phyloP scores from a whole-genome alignment of 2,888 invertebrate genomes.

The Chrysodeixis includens region DNA sequence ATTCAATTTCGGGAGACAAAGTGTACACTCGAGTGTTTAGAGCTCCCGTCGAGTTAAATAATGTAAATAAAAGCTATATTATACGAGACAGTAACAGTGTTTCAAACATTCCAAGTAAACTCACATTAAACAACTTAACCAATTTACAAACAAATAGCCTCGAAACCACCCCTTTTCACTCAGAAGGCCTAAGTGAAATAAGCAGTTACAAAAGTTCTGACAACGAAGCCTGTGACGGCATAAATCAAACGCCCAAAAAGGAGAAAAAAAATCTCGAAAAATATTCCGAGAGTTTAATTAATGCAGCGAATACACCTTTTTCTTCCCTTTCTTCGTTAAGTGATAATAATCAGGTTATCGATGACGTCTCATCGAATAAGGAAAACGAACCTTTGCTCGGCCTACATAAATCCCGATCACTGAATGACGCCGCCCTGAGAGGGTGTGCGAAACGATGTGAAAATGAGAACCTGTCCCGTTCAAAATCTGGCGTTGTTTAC shows the following conservation, averaged over 20 bases:
- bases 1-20: constrained; percentile 82
- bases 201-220: constrained; percentile 88
- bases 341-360: constrained; percentile 64
- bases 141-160: constrained; percentile 77
- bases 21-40: constrained; percentile 83
- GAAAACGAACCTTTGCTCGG: constrained; percentile 68
- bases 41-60: constrained; percentile 62
- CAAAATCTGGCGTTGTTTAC: constrained; percentile 80
- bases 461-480: constrained; percentile 73
- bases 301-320: constrained; percentile 59
- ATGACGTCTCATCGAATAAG: constrained; percentile 63
- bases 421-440: constrained; percentile 73
- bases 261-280: constrained; percentile 54
- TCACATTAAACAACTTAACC: constrained; percentile 74
- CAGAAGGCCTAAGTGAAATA: constrained; percentile 80
- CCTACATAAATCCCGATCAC: constrained; percentile 83
- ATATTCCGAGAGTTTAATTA: constrained; percentile 57
- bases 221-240: constrained; percentile 80
- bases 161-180: constrained; percentile 78
- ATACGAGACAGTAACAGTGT: constrained; percentile 73
- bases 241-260: constrained; percentile 63
- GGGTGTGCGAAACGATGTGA: constrained; percentile 60
- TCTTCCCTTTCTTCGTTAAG: constrained; percentile 69
- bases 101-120: constrained; percentile 84
- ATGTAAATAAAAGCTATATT: constrained; percentile 67